Base-by-base conservation (phyloP, 2,888 invertebrate genomes). In the Stegophylla sp. region DNA sequence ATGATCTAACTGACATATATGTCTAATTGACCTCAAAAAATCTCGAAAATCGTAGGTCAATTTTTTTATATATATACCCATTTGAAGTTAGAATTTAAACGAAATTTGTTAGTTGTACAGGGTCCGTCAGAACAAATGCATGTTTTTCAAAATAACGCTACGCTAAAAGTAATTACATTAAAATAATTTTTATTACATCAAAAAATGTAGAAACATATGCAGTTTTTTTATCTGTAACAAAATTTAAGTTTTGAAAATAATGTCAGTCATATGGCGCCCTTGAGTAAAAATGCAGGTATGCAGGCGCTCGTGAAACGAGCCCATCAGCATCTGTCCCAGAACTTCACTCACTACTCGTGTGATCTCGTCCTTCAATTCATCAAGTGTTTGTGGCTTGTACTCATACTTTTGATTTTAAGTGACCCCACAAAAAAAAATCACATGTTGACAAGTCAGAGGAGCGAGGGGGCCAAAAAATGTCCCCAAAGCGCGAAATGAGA, bases 61-160 rank as follows among this genome's bases (percentile, higher is more conserved):
- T n/a, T n/a, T n/a, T n/a, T n/a, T n/a, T n/a, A n/a, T n/a, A n/a
- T n/a, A n/a, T n/a, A n/a, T n/a, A n/a, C n/a, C n/a, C n/a, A n/a
- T n/a, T n/a, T n/a, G n/a, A n/a, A n/a, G n/a, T n/a, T n/a, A n/a
- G n/a, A n/a, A n/a, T n/a, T n/a, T n/a, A n/a, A n/a, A n/a, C n/a
- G n/a, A n/a, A n/a, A n/a, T n/a, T n/a, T n/a, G n/a, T n/a, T n/a
- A n/a, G n/a, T n/a, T 34, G 7, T 92, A 7, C 91, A 93, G 86
- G 93, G 63, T 34, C 34, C 15, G n/a, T 67, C 28, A 69, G 51
- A 69, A 69, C 69, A 69, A 69, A 69, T 51, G 41, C 51, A 69
- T 51, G 69, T 69, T 69, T 69, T 69, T 69, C 28, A 17, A 69
- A 69, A 69, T 69, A n/a, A 51, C 51, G n/a, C 51, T 67, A 67